Base-by-base conservation (phyloP, 2,113 vertebrate genomes). In the human (Homo sapiens) region DNA sequence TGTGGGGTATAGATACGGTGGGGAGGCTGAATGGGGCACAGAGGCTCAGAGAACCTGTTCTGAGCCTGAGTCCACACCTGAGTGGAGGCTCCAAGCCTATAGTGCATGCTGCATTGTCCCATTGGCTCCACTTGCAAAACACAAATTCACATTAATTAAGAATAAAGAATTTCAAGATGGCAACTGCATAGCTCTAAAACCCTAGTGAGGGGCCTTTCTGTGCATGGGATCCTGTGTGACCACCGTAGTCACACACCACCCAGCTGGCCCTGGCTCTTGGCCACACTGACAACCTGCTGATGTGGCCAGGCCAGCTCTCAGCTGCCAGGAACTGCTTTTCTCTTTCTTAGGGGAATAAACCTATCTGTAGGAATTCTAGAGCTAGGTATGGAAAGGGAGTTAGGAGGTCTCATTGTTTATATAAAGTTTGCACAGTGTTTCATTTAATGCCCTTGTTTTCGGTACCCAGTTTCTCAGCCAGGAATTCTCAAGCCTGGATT, bases 31-130 rank as follows among this genome's bases (percentile, higher is more conserved):
- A 13, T 5, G 25, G 18, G n/a, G 25, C 13, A 3, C 0, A 3
- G 55, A 17, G 4, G 9, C 35, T 16, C 55, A n/a, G 66, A 79
- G 45, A 59, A 81, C 35, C 50, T 23, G 6, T 18, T 14, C 22
- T 35, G 30, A 23, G 18, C 8, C 30, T 11, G 1, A 22, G 13
- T 6, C 30, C 38, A 43, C 18, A 45, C n/a, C 27, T 2, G 64
- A 38, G 45, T 25, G 4, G 10, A 48, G 50, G 61, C 18, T 55
- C 61, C 18, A n/a, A 70, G 25, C n/a, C 75, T 66, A n/a, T 1
- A 1, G 17, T 3, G 1, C 50, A 0, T 4, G 3, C 0, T 3
- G 9, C 59, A 2, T 57, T 25, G 9, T 40, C 8, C 48, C 25
- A 10, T 10, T n/a, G 17, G 40, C 59, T 79, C 43, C 72, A 23